These are phyloP conservation scores for Peromyscus polionotus DNA, from an alignment of 2,113 vertebrate species.

Conservation along the genomic window DNA sequence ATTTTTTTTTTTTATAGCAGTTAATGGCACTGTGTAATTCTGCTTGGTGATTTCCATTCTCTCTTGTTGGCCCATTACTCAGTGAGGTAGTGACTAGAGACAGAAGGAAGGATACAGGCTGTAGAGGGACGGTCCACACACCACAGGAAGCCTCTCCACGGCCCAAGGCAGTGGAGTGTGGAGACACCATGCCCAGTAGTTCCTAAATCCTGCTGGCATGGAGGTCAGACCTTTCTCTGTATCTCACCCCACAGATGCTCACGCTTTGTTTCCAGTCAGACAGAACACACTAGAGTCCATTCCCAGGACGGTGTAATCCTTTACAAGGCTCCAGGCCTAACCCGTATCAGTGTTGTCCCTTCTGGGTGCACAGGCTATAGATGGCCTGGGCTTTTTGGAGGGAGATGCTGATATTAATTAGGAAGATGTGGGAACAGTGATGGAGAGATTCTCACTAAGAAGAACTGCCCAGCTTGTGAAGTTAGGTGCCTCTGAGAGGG, in stretches of 20 bases:
- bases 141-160: not conserved
- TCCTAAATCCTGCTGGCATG: not conserved
- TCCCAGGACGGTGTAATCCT: not conserved
- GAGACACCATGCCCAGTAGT: not conserved
- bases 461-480: not conserved
- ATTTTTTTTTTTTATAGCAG: conserved; percentile 13
- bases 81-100: not conserved
- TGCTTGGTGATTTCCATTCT: conserved; percentile 30
- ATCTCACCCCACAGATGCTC: not conserved
- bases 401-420: not conserved
- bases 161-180: not conserved
- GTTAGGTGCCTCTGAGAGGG: not conserved
- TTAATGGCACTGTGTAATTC: not conserved
- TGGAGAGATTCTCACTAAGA: not conserved
- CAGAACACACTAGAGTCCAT: not conserved
- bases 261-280: conserved; percentile 5
- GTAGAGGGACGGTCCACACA: not conserved
- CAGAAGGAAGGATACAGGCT: not conserved
- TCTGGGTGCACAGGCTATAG: not conserved
- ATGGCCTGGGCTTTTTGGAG: not conserved
- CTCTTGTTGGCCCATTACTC: not conserved
- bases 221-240: not conserved
- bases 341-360: not conserved
- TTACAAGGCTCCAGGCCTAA: not conserved
- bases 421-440: not conserved